These are phyloP conservation scores for Melinaea marsaeus DNA, from an alignment of 2,888 invertebrate species.

Conservation along the genomic window DNA sequence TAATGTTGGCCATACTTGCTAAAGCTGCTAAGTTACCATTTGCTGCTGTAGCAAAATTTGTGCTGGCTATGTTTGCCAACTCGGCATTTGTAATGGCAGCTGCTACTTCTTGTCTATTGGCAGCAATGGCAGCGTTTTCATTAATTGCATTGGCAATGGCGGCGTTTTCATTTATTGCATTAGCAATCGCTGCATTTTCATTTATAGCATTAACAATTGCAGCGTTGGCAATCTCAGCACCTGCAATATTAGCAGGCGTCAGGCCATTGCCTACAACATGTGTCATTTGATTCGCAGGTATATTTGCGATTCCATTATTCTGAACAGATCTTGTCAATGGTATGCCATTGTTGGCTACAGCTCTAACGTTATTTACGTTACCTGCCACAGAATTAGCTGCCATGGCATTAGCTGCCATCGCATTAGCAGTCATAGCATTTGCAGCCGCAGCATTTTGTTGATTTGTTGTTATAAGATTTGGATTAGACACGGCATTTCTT, in stretches of 20 bases:
- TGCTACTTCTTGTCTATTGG: constrained; percentile 14
- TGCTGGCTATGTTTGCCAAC: constrained; percentile 14
- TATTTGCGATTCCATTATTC: constrained; percentile 8
- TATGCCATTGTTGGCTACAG: constrained; percentile 1
- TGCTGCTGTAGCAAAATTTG: constrained; percentile 9
- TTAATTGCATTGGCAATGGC: constrained; percentile 19
- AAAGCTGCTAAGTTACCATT: constrained; percentile 27
- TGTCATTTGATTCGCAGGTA: constrained; percentile 4
- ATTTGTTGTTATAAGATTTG: constrained; percentile 12
- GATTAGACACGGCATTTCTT: constrained; percentile 18
- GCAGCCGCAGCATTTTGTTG: constrained; percentile 11
- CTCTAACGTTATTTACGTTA: neutral
- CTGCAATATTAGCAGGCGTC: no score
- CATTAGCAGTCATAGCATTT: constrained; percentile 8
- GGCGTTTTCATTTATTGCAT: constrained; percentile 19
- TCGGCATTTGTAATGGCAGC: constrained; percentile 18
- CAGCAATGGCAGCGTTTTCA: constrained; percentile 21
- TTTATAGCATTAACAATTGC: constrained; percentile 4
- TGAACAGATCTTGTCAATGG: neutral
- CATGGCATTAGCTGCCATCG: constrained; percentile 12
- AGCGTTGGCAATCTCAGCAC: constrained; percentile 10
- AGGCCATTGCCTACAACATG: constrained; percentile 13
- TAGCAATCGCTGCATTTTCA: constrained; percentile 12
- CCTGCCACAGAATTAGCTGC: constrained; percentile 7
- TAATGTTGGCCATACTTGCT: constrained; percentile 30